phyloP scores from a whole-genome alignment of 2,888 invertebrate species.

The Heteropelma amictum region DNA sequence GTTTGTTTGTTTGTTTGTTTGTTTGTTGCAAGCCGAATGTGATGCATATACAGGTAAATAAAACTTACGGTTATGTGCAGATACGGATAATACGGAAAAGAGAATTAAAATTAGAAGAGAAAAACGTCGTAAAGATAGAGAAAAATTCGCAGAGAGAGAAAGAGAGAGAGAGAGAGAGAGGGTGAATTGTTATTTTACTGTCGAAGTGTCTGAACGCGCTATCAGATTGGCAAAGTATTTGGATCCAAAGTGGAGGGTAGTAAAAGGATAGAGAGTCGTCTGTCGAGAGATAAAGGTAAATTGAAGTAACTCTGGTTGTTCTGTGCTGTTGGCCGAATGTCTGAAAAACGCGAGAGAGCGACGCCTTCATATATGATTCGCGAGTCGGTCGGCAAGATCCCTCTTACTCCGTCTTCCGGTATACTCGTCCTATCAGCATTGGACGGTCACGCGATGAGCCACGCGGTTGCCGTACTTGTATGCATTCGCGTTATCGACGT shows the following conservation, averaged over 20 bases:
- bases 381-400: neutral
- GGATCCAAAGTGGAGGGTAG: slow-evolving; percentile 15
- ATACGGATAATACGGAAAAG: too few species aligned
- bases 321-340: slow-evolving; percentile 30
- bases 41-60: too few species aligned
- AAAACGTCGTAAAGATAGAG: neutral
- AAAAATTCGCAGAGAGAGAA: slow-evolving; percentile 2
- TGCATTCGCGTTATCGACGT: slow-evolving; percentile 56
- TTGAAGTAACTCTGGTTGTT: slow-evolving; percentile 53
- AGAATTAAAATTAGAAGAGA: neutral
- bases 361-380: slow-evolving; percentile 41
- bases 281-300: slow-evolving; percentile 53
- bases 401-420: neutral
- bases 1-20: too few species aligned
- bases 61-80: too few species aligned
- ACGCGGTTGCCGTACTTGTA: slow-evolving; percentile 20
- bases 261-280: slow-evolving; percentile 29
- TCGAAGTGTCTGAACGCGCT: slow-evolving; percentile 43
- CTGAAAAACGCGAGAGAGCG: slow-evolving; percentile 39
- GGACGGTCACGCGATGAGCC: slow-evolving; percentile 57
- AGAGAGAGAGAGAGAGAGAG: slow-evolving; percentile 14
- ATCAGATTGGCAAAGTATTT: slow-evolving; percentile 50
- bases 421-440: slow-evolving; percentile 48
- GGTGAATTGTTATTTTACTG: slow-evolving; percentile 46
- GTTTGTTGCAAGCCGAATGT: too few species aligned